A percentile compares a stretch with the other conserved stretches of the same genome.
phyloP scores from a whole-genome alignment of 2,888 invertebrate genomes.

The Epicampocera succincta region DNA sequence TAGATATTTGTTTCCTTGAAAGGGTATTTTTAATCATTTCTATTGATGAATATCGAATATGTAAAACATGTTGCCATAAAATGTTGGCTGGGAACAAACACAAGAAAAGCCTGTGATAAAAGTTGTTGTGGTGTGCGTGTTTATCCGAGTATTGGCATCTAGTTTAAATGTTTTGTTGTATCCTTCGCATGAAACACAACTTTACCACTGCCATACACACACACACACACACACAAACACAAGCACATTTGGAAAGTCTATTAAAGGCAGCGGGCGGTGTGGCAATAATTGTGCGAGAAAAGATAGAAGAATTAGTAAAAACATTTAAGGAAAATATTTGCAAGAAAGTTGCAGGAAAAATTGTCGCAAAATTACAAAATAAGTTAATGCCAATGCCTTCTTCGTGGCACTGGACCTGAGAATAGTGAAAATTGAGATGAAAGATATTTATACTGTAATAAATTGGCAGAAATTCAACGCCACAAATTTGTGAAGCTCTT shows the following conservation, averaged over 20 bases:
- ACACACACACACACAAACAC: conserved; percentile 65
- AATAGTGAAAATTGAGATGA: neutral
- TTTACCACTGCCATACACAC: conserved; percentile 65
- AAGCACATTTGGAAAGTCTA: conserved; percentile 70
- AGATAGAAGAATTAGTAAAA: conserved; percentile 1
- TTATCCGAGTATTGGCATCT: conserved; percentile 3
- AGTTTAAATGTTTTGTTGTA: conserved; percentile 46
- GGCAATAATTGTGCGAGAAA: conserved; percentile 70
- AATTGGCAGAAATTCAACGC: neutral
- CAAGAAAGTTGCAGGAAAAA: neutral
- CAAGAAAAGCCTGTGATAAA: too few relatives aligned
- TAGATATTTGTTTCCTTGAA: too few relatives aligned
- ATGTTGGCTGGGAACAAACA: neutral
- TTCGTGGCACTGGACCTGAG: neutral
- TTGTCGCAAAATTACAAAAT: neutral
- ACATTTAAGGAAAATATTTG: conserved; percentile 1
- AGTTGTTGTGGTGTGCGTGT: neutral
- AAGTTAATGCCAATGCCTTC: neutral
- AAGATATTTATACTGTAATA: neutral
- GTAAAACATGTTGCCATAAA: too few relatives aligned
- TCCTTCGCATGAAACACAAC: conserved; percentile 46
- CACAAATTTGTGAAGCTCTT: conserved; percentile 7
- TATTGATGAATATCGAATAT: too few relatives aligned
- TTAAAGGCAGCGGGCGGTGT: conserved; percentile 77
- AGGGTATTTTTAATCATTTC: too few relatives aligned